Percentiles rank a stretch among this genome's conserved stretches.
Conservation (phyloP, 2,888 invertebrate species). For the Limenitis camilla region DNA sequence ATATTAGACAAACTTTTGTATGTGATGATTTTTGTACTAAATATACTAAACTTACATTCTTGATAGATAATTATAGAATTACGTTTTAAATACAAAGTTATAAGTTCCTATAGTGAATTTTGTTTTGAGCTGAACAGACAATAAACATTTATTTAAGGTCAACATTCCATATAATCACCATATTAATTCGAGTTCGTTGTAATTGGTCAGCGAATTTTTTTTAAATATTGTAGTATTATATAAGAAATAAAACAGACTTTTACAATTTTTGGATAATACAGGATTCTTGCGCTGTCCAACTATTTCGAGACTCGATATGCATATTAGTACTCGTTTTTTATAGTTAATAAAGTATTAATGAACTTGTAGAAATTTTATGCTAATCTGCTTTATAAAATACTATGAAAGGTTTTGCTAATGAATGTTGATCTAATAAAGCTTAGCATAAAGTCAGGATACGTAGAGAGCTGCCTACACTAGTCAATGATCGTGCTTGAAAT, state of each 20-base stretch:
- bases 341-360: constrained; percentile 1
- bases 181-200: background rate
- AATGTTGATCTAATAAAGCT: constrained; percentile 15
- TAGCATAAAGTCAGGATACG: constrained; percentile 2
- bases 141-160: constrained; percentile 33
- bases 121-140: constrained; percentile 49
- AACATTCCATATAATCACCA: constrained; percentile 8
- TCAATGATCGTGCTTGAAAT: constrained; percentile 4
- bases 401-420: constrained; percentile 2
- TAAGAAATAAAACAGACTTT: no score
- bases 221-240: no score
- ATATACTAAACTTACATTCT: constrained; percentile 37
- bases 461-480: constrained; percentile 8
- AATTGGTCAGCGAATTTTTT: no score
- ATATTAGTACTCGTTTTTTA: constrained; percentile 3
- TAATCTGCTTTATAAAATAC: constrained; percentile 9
- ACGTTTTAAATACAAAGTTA: constrained; percentile 13
- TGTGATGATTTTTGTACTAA: constrained; percentile 33
- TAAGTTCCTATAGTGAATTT: constrained; percentile 25
- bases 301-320: no score
- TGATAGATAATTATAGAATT: constrained; percentile 34
- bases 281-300: no score
- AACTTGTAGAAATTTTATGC: constrained; percentile 4
- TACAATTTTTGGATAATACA: no score
- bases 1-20: constrained; percentile 34